Conservation (phyloP, 2,888 invertebrate genomes). For the Saturnia japonica region DNA sequence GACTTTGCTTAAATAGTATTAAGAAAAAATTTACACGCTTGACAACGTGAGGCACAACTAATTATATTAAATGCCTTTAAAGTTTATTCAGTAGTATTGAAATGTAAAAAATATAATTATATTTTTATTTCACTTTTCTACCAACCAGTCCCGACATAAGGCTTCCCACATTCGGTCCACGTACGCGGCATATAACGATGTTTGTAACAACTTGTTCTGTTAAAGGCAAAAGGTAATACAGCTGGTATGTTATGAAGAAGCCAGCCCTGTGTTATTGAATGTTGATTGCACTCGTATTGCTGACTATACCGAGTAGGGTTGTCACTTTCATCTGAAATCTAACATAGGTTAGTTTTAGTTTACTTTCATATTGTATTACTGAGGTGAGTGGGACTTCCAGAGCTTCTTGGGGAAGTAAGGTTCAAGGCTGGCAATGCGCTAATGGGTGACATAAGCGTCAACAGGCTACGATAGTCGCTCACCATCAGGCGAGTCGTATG, state of each 20-base stretch:
- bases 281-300: constrained; percentile 1
- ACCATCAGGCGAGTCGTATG: too few relatives aligned
- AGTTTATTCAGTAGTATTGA: not conserved
- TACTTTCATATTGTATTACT: not conserved
- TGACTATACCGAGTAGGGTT: not conserved
- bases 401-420: too few relatives aligned
- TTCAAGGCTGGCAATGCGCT: too few relatives aligned
- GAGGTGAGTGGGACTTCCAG: too few relatives aligned
- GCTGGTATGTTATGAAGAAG: constrained; percentile 2
- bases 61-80: too few relatives aligned
- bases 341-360: not conserved
- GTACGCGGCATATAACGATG: not conserved
- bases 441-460: too few relatives aligned
- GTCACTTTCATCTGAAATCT: not conserved
- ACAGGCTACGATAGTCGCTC: too few relatives aligned
- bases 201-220: constrained; percentile 3
- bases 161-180: constrained; percentile 10
- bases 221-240: constrained; percentile 1
- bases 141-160: not conserved
- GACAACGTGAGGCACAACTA: too few relatives aligned
- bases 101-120: not conserved
- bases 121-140: constrained; percentile 2
- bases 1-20: too few relatives aligned
- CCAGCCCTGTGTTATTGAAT: constrained; percentile 12
- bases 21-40: too few relatives aligned